phyloP scores from a whole-genome alignment of 2,113 vertebrate genomes.

The Heloderma charlesbogerti region DNA sequence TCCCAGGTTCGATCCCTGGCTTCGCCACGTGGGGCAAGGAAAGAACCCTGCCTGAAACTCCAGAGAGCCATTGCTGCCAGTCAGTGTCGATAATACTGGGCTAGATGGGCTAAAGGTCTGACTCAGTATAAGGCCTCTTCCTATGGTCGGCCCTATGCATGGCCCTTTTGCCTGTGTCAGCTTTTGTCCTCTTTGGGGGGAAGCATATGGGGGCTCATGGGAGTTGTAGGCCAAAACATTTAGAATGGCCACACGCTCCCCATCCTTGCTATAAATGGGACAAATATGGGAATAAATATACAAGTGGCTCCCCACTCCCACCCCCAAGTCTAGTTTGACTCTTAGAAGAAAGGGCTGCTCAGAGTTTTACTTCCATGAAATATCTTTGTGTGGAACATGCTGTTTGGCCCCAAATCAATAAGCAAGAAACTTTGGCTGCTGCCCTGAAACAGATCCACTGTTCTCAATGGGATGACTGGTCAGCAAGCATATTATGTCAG shows the following conservation, averaged over 20 bases:
- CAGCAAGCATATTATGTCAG: neutral
- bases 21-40: too few relatives aligned
- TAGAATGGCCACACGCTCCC: too few relatives aligned
- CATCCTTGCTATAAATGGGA: neutral
- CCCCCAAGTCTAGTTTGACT: neutral
- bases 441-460: neutral
- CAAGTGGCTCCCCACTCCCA: neutral
- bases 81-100: too few relatives aligned
- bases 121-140: too few relatives aligned
- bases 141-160: too few relatives aligned
- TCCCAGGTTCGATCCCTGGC: too few relatives aligned
- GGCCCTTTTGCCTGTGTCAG: too few relatives aligned
- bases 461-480: neutral
- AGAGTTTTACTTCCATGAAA: neutral
- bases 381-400: neutral
- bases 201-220: neutral
- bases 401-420: neutral
- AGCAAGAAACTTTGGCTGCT: neutral
- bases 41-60: too few relatives aligned
- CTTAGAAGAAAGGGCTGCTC: neutral
- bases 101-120: too few relatives aligned
- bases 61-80: too few relatives aligned
- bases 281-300: neutral
- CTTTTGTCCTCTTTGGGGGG: too few relatives aligned
- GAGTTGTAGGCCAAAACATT: neutral